A percentile compares a stretch with the other conserved stretches of the same genome.
phyloP scores from a whole-genome alignment of 2,888 invertebrate genomes.

The Volucella zonaria region DNA sequence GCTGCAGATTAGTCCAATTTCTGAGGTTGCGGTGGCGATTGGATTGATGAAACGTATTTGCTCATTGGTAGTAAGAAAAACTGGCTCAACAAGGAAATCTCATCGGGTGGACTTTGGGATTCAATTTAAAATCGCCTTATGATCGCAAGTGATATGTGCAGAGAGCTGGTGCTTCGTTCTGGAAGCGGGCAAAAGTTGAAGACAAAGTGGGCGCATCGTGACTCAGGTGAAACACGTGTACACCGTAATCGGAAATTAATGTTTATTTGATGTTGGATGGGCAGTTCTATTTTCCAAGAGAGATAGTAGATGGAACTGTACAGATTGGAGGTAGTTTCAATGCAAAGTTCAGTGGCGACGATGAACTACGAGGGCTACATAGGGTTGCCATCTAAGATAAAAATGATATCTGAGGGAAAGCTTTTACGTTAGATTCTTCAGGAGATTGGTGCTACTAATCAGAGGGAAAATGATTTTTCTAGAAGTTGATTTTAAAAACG shows the following conservation, averaged over 20 bases:
- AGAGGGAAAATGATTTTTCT: no score
- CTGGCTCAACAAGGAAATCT: slow-evolving; percentile 53
- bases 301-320: slow-evolving; percentile 46
- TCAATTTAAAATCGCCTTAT: slow-evolving; percentile 61
- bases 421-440: no score
- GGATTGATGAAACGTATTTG: slow-evolving; percentile 47
- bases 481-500: no score
- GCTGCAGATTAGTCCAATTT: not conserved
- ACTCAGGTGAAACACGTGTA: slow-evolving; percentile 69
- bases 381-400: slow-evolving; percentile 41
- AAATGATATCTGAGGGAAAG: not conserved
- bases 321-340: slow-evolving; percentile 30
- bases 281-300: slow-evolving; percentile 47
- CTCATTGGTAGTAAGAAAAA: slow-evolving; percentile 41
- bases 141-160: slow-evolving; percentile 40
- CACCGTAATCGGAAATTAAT: slow-evolving; percentile 69
- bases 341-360: slow-evolving; percentile 10
- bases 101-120: slow-evolving; percentile 38
- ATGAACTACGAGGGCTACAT: slow-evolving; percentile 15
- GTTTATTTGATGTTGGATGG: slow-evolving; percentile 69
- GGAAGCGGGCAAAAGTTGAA: not conserved
- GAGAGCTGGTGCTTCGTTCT: not conserved
- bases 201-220: slow-evolving; percentile 58
- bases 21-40: slow-evolving; percentile 22
- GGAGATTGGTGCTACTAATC: no score